Percentiles rank a stretch among this genome's conserved stretches.
Conservation (phyloP, 2,797 vertebrate genomes). For the Neopelma chrysocephalum region DNA sequence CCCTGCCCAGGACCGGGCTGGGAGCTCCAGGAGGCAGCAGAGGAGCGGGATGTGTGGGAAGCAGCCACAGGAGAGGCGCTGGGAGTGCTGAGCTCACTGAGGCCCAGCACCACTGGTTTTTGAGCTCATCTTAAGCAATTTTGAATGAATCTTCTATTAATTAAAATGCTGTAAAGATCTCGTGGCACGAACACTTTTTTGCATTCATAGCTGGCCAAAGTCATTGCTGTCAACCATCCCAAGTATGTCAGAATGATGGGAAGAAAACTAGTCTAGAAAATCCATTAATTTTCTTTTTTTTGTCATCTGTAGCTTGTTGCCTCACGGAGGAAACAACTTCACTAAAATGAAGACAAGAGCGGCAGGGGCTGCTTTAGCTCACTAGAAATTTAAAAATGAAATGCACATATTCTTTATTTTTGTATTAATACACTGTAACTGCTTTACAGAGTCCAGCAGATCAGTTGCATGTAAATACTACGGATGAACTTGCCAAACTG, state of each 20-base stretch:
- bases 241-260: not conserved
- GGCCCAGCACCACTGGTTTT: not conserved
- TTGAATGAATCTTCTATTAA: not conserved
- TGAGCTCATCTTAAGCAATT: not conserved
- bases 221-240: not conserved
- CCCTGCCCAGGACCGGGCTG: accelerated
- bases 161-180: not conserved
- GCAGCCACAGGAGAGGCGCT: accelerated
- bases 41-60: not conserved
- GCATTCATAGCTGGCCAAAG: accelerated
- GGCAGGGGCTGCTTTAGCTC: not conserved
- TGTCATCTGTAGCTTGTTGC: not conserved
- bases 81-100: accelerated
- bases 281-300: not conserved
- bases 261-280: not conserved
- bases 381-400: not conserved
- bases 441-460: constrained; percentile 73
- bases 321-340: not conserved
- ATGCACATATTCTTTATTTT: constrained; percentile 47
- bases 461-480: constrained; percentile 65
- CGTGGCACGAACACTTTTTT: not conserved
- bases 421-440: constrained; percentile 61
- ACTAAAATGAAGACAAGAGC: not conserved
- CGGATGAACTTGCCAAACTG: constrained; percentile 63
- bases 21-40: not conserved